These are phyloP conservation scores for Nothocercus julius DNA, from an alignment of 2,113 vertebrate genomes.

Conservation along the genomic window DNA sequence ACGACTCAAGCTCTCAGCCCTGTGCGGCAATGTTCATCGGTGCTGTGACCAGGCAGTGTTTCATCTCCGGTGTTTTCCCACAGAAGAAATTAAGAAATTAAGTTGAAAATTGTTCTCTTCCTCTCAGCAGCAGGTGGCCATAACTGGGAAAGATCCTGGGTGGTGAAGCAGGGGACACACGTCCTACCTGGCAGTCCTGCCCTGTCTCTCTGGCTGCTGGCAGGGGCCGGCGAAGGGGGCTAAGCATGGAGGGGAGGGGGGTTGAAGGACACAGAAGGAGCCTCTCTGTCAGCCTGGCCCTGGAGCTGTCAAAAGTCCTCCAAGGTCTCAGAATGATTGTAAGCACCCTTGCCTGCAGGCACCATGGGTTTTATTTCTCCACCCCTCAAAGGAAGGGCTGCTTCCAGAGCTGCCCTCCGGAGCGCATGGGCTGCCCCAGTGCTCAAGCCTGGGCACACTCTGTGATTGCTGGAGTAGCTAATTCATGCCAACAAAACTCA, in stretches of 20 bases:
- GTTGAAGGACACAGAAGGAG: background rate
- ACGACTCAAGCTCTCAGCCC: background rate
- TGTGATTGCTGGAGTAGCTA: background rate
- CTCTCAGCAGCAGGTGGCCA: background rate
- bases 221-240: background rate
- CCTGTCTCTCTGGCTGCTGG: background rate
- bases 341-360: background rate
- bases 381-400: background rate
- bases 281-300: background rate
- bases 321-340: background rate
- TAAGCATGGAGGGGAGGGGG: background rate
- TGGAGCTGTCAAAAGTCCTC: background rate
- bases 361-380: background rate
- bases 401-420: background rate
- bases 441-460: background rate
- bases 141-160: background rate
- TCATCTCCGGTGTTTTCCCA: background rate
- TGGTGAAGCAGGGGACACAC: background rate
- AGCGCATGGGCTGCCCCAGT: background rate
- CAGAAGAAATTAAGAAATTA: background rate
- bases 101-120: background rate
- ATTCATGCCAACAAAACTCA: background rate
- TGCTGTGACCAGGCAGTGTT: conserved; percentile 38
- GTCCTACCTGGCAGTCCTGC: fast-evolving
- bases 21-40: background rate